Base-by-base conservation (phyloP, 2,888 invertebrate genomes). In the Tetanocera ferruginea region DNA sequence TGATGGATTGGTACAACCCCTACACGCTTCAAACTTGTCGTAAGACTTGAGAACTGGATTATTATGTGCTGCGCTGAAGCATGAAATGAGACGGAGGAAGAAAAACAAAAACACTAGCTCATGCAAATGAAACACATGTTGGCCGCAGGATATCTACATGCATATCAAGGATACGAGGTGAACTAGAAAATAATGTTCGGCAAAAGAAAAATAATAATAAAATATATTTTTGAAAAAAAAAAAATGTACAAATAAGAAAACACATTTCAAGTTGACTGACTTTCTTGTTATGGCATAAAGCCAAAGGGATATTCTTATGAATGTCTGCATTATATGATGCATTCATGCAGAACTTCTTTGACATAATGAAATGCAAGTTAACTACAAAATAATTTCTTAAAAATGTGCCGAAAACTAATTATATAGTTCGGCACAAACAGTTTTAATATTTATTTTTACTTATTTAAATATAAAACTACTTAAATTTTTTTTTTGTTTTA, bases 311-410 rank as follows among this genome's bases (percentile, higher is more conserved):
- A 43, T 11, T 43, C 14, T 43, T 43, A 1, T 43, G 43, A 19
- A 49, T 69, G 49, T 49, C n/a, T 66, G 34, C 14, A 66, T 37
- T 66, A 49, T 69, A 43, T 49, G 19, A 51, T 28, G 14, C 69
- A 69, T 51, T 69, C 51, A 69, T 51, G 69, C 69, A 51, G 69
- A 69, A 69, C 69, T 51, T 17, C 69, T 69, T 69, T 14, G 14
- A 25, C n/a, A 14, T 8, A 25, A 57, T 57, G 23, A 23, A 60
- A 60, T 9, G 8, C 28, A 60, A 23, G 28, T 28, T 14, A 28
- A 60, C n/a, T n/a, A n/a, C n/a, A 19, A 11, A n/a, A 55, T 19
- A 19, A 5, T 55, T 60, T 60, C 5, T 9, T 25, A 6, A 25
- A 25, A 11, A 19, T 28, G 3, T 28, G 5, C 11, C 11, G 28